Evolutionary conservation across 2,113 vertebrate genomes (phyloP), one percentile per base, ranked within the genome.

Genomic region (Rhizomys pruinosus): DNA sequence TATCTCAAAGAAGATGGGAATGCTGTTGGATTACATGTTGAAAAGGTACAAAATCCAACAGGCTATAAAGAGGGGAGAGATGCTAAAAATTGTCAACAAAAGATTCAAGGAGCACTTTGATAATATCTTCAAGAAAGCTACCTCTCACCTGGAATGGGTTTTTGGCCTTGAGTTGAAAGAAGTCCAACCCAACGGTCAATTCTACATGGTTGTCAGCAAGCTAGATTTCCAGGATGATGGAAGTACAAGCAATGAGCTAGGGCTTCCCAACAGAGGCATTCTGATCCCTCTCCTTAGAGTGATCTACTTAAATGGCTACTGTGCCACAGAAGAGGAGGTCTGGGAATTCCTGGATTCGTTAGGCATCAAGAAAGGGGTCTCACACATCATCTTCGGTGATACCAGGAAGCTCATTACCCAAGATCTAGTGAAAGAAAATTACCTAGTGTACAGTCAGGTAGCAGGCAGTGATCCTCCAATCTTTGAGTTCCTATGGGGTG

Each of bases 91-190:
- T 20, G 0, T 95, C 71, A 20, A 10, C 32, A 90, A n/a, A 87
- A 94, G 52, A 34, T 71, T 86, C 63, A 85, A 27, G 74, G 37
- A 92, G 7, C n/a, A 84, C 0, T 95, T 93, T 32, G 52, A 85
- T 4, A 89, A 96, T 2, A 92, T 96, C 81, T 4, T 96, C 11
- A 57, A 37, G 47, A 92, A 12, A 63, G 66, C 81, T 7, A 32
- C 47, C 3, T n/a, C 63, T 42, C 32, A 0, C 7, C 6, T 95
- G 1, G 64, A 76, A 34, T 2, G 93, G 37, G 2, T 90, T 22
- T 96, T 95, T 84, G 95, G 95, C 44, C 22, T 96, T 25, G 52
- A 76, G 3, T 6, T 95, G 32, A 84, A 92, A 68, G 57, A 96
- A 84, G 1, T 84, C 47, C 89, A 64, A 19, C 88, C 94, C 1